Conservation (phyloP, 2,888 invertebrate genomes). For the Hemicrepidius hirtus region DNA sequence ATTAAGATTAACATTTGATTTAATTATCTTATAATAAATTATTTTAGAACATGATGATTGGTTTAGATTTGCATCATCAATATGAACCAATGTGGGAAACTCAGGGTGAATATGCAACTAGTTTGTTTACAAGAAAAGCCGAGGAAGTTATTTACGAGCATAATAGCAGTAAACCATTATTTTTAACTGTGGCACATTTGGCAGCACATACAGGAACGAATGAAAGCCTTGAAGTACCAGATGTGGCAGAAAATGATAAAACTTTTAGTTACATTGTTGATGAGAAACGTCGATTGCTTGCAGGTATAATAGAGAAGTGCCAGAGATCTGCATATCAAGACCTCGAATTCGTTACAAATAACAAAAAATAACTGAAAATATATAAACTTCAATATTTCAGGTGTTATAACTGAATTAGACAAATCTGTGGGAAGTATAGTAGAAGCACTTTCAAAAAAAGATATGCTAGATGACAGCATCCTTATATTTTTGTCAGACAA, state of each 20-base stretch:
- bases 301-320: conserved; percentile 79
- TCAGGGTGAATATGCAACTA: conserved; percentile 81
- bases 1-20: no score
- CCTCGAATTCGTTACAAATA: neutral
- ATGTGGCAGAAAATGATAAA: conserved; percentile 75
- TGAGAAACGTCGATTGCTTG: conserved; percentile 79
- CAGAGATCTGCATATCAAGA: no score
- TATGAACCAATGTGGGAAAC: conserved; percentile 72
- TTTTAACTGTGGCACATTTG: conserved; percentile 84
- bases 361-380: neutral
- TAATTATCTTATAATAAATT: neutral
- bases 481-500: conserved; percentile 93
- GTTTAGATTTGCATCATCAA: conserved; percentile 72
- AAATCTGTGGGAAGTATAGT: conserved; percentile 88
- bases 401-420: conserved; percentile 90
- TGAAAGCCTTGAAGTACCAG: conserved; percentile 82
- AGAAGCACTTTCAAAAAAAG: conserved; percentile 77
- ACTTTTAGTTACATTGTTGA: conserved; percentile 81
- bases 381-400: conserved; percentile 73
- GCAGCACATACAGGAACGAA: conserved; percentile 85
- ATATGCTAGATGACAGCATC: conserved; percentile 87
- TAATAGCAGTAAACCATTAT: conserved; percentile 78
- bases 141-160: conserved; percentile 78
- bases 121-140: conserved; percentile 81
- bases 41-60: conserved; percentile 55